Evolutionary conservation across 2,797 vertebrate genomes (phyloP).

Genomic region (Phoebastria nigripes): DNA sequence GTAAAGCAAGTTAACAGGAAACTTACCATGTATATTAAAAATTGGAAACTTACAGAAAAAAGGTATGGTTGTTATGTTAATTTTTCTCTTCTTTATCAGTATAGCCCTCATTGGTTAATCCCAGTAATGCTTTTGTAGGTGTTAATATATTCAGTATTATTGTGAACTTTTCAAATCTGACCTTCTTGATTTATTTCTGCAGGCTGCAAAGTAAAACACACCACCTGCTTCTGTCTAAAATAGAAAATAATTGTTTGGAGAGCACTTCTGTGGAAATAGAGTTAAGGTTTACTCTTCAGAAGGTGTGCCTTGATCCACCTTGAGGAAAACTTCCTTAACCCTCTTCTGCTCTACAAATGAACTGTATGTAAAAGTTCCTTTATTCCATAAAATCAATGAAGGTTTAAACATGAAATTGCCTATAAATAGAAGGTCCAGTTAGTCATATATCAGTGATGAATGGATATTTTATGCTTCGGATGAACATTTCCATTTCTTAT

Average conservation of each 20-base stretch:
- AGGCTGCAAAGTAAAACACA: conserved; percentile 24
- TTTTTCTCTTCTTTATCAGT: not conserved
- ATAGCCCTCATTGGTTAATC: conserved; percentile 26
- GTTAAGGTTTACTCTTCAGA: conserved; percentile 43
- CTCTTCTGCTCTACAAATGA: not conserved
- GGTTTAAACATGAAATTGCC: not conserved
- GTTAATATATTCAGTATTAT: conserved; percentile 43
- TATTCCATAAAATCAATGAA: not conserved
- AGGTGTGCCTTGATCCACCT: not conserved
- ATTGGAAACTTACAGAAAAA: not conserved
- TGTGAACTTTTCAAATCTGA: conserved; percentile 58
- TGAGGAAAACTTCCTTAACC: not conserved
- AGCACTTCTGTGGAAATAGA: conserved; percentile 2
- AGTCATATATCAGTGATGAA: not conserved
- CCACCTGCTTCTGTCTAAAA: conserved; percentile 27
- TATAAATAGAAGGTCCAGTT: not conserved
- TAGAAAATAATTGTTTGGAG: conserved; percentile 50
- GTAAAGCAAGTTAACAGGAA: not conserved
- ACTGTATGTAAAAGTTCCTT: not conserved
- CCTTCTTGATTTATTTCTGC: conserved; percentile 59
- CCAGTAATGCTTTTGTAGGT: conserved; percentile 14
- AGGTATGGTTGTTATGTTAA: not conserved
- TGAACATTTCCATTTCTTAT: not conserved
- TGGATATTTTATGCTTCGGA: not conserved
- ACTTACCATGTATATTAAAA: not conserved